Percentiles rank a stretch among this genome's conserved stretches.
Evolutionary conservation across 2,888 invertebrate species (phyloP).

Genomic region (Chaetoderma sp.): DNA sequence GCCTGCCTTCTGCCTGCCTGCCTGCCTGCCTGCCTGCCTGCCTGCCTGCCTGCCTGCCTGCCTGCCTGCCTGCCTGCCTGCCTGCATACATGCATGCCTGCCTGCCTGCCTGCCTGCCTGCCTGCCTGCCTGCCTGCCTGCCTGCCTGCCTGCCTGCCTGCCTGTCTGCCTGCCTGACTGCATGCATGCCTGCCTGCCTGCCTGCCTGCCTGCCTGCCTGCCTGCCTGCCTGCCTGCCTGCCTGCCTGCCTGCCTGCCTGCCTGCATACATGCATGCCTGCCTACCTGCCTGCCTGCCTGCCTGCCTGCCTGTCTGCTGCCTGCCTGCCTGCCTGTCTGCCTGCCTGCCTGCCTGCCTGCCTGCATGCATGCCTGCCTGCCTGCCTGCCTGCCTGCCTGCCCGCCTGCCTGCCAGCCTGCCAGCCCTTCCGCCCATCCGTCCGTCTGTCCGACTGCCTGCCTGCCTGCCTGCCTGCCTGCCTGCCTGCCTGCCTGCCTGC

Average conservation of each 20-base stretch:
- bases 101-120: background rate
- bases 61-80: background rate
- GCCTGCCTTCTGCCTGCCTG: background rate
- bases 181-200: background rate
- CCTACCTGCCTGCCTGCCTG: too few species aligned
- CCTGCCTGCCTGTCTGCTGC: too few species aligned
- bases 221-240: background rate
- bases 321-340: too few species aligned
- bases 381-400: too few species aligned
- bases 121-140: background rate
- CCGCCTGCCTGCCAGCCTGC: too few species aligned
- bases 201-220: background rate
- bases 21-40: background rate
- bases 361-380: too few species aligned
- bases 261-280: background rate
- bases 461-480: too few species aligned
- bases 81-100: background rate
- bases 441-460: too few species aligned
- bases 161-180: background rate
- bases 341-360: too few species aligned
- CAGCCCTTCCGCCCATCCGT: too few species aligned
- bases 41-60: background rate
- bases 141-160: background rate
- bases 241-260: background rate
- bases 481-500: too few species aligned